Base-by-base conservation (phyloP, 2,888 invertebrate genomes). In the Ophioninae sp. region DNA sequence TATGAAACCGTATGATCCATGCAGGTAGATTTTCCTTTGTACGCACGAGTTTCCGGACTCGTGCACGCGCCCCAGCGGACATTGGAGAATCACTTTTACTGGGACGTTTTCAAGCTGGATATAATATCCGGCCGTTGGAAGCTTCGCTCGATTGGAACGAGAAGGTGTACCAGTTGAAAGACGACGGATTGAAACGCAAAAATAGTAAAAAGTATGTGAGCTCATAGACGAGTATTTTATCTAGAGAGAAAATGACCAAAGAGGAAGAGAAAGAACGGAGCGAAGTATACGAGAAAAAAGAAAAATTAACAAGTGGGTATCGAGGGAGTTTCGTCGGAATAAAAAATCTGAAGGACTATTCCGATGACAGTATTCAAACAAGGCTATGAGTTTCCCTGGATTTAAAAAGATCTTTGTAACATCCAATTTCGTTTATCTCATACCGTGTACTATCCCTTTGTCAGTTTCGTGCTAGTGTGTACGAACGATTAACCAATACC, bases 1-100 rank as follows among this genome's bases (percentile, higher is more conserved):
- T 61, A 21, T n/a, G 44, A 20, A 73, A 44, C 23, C 73, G 30
- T 72, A 59, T 39, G 61, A 23, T 61, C 23, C 61, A 73, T 73
- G 41, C 61, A 41, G 21, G 61, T 41, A 41, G 73, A 0, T 61
- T 62, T 23, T 61, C 61, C 73, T 61, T n/a, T 41, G 41, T 8
- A 44, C 37, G 41, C 21, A 23, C 5, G 8, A 3, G n/a, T 61
- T 44, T 30, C 61, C 70, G 23, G 75, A 75, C 67, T 59, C 64
- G 23, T 59, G 39, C 20, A 41, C 21, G 20, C 65, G 30, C 20
- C 56, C 20, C 65, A 41, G 37, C 39, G 79, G 44, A 57, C 56
- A 68, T 57, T 68, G 50, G 80, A 41, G 70, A 70, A 64, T 75
- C 79, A 75, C 70, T 82, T 76, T 79, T 37, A 37, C 75, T 67